These are phyloP conservation scores for Sapayoa aenigma DNA, from an alignment of 2,113 vertebrate genomes.

Conservation along the genomic window DNA sequence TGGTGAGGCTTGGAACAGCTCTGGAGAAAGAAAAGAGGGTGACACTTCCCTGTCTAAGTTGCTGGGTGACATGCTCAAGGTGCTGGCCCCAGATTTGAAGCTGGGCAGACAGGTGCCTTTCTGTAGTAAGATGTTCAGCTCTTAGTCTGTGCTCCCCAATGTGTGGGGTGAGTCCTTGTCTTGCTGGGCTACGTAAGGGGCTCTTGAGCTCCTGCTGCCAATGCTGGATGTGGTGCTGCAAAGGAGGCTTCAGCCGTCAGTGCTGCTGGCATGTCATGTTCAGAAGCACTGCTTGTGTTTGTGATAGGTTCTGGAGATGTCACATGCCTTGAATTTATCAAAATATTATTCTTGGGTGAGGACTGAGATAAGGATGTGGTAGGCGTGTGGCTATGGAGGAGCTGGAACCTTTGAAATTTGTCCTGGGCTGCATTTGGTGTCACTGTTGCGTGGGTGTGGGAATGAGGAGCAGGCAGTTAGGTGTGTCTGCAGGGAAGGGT, in stretches of 20 bases:
- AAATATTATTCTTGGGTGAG: not conserved
- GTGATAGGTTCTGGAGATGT: not conserved
- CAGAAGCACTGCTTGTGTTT: not conserved
- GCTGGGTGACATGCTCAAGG: not conserved
- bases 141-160: not conserved
- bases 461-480: not conserved
- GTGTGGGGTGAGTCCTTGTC: not conserved
- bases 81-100: not conserved
- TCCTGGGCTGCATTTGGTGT: not conserved
- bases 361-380: not conserved
- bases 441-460: not conserved
- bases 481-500: not conserved
- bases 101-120: not conserved
- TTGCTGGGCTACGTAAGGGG: rapidly evolving
- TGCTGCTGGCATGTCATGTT: not conserved
- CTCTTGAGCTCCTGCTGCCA: not conserved
- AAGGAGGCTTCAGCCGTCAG: not conserved
- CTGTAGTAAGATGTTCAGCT: not conserved
- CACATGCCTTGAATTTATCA: not conserved
- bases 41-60: not conserved
- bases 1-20: not conserved
- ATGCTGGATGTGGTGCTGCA: not conserved
- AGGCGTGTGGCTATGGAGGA: not conserved
- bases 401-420: not conserved
- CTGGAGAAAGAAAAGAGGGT: not conserved